Base-by-base conservation (phyloP, 2,113 vertebrate species). In the Colinus virginianus region DNA sequence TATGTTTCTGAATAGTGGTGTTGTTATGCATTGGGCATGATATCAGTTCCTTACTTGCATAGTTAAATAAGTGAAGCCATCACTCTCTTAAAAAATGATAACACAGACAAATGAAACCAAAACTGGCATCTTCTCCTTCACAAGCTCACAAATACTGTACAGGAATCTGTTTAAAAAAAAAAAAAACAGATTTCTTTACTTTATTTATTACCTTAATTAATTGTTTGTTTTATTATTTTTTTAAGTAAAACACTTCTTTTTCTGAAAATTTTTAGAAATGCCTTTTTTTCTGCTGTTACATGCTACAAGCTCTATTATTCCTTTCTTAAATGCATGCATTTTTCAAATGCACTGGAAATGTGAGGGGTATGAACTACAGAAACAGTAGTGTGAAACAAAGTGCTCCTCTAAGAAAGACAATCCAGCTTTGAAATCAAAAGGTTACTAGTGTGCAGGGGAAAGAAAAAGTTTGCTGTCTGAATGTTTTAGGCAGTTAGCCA, bases 1-100 rank as follows among this genome's bases (percentile, higher is more conserved):
- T 96, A 97, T 98, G 97, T 97, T 97, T 98, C 97, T 97, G 97
- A 97, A 98, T 91, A 93, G 90, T 88, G 96, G 94, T 97, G 96
- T 95, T 91, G 97, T 97, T 98, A 97, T 94, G 94, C 55, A 68
- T 95, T 96, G 97, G 97, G 98, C 98, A 94, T 68, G 94, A 96
- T 93, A 95, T 18, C 4, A 74, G 92, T 96, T 91, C 90, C 94
- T 92, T 92, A 86, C 93, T 96, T 95, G 84, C 90, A 93, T 69
- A 94, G 85, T 88, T 95, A 96, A 97, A 97, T 93, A 96, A 96
- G 96, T 94, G 95, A 96, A 95, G 75, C 77, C 80, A 79, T 58
- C 81, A 79, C 87, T 92, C 88, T 82, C 59, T 74, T 59, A 87
- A 93, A 97, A 94, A 97, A 96, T 94, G 74, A 59, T 94, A 96